Evolutionary conservation across 1,140 invertebrate genomes (phyloP), one percentile per base, ranked within the genome.

Genomic region (Aplysia californica): DNA sequence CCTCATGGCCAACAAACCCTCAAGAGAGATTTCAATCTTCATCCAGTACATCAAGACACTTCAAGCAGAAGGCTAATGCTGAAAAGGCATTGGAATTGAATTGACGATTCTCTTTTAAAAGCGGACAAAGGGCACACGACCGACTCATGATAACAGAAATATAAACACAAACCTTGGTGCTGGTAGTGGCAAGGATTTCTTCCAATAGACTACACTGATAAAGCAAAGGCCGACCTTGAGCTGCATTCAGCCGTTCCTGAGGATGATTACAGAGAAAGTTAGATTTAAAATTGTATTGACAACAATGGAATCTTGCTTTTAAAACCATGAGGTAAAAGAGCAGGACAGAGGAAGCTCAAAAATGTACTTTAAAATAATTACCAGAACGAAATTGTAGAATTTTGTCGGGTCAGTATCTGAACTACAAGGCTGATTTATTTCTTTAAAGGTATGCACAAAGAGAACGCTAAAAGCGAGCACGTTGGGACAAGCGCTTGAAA

Each of bases 101-200:
- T n/a, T 31, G 15, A 21, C 23, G 4, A 10, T 15, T 50, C n/a
- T 50, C 33, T 59, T 36, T 73, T 21, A 64, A 72, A 76, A 50
- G 3, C 18, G 3, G 50, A 33, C 20, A 23, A 21, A 29, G 20
- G 4, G 4, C 4, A n/a, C 2, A 20, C 29, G 21, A 50, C 2
- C 23, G 35, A 33, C 31, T 39, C 18, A 61, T 1, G 1, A 39
- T 20, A 6, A 23, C 2, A 44, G 10, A 59, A 23, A 20, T 15
- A 38, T 6, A 33, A 5, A 26, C 71, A 69, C 3, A 65, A 77
- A 85, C 82, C 78, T 84, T 86, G 31, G 79, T 80, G 73, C 80
- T 83, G 59, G 81, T 76, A 21, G 68, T 65, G 65, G 72, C 50
- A 5, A 86, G 78, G 31, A 86, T 76, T 29, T 78, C 65, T 39